A percentile compares a stretch with the other conserved stretches of the same genome.
Conservation (phyloP, 2,888 invertebrate genomes). For the Heliconius sara region DNA sequence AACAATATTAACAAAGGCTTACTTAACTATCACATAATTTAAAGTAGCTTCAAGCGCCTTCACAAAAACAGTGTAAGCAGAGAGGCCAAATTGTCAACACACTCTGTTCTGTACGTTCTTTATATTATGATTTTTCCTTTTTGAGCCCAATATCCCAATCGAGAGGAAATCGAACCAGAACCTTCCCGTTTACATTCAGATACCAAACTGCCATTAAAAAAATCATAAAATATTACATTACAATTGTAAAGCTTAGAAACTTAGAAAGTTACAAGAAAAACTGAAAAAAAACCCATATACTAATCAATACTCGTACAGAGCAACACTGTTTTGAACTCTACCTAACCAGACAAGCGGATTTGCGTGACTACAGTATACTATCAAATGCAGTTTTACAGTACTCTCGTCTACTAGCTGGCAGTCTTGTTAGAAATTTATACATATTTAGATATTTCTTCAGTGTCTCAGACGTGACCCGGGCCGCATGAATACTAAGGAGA, state of each 20-base stretch:
- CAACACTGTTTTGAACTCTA: background rate
- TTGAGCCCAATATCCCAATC: too few species aligned
- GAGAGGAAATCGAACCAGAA: background rate
- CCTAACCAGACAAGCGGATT: conserved; percentile 14
- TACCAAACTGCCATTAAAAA: background rate
- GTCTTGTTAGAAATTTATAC: conserved; percentile 50
- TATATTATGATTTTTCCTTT: too few species aligned
- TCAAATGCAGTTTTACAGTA: conserved; percentile 22
- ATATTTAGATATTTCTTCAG: conserved; percentile 47
- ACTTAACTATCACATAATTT: too few species aligned
- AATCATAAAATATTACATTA: background rate
- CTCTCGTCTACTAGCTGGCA: background rate
- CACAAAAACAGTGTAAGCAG: too few species aligned
- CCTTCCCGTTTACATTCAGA: background rate
- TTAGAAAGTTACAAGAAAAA: background rate
- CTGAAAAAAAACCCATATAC: background rate
- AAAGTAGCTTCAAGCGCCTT: too few species aligned
- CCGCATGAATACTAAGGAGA: conserved; percentile 54
- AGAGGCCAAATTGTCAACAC: too few species aligned
- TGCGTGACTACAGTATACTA: background rate
- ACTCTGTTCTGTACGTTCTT: too few species aligned
- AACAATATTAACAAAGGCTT: too few species aligned
- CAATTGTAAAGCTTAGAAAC: background rate
- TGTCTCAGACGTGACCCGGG: conserved; percentile 51
- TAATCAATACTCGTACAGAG: conserved; percentile 1